These are phyloP conservation scores for Gallirallus australis DNA, from an alignment of 2,797 vertebrate genomes.

Conservation along the genomic window DNA sequence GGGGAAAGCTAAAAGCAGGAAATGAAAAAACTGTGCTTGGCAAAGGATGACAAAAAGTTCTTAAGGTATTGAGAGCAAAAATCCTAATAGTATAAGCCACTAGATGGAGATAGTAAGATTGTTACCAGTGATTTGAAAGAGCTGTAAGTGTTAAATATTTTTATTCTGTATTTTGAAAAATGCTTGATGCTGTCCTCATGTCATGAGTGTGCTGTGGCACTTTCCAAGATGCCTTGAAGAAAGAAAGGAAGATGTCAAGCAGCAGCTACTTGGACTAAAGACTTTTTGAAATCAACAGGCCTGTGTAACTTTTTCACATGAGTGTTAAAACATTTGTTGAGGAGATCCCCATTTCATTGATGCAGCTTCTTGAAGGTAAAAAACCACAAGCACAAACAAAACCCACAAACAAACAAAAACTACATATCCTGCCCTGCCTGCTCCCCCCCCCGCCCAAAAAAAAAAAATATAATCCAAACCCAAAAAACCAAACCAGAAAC, in stretches of 20 bases:
- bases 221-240: not conserved
- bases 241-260: not conserved
- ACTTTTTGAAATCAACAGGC: not conserved
- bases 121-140: not conserved
- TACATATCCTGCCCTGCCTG: too few relatives aligned
- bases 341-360: not conserved
- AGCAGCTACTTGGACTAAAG: not conserved
- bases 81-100: constrained; percentile 44
- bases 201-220: not conserved
- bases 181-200: not conserved
- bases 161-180: not conserved
- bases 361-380: not conserved
- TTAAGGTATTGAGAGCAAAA: not conserved
- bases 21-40: not conserved
- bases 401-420: not conserved
- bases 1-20: not conserved
- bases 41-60: not conserved
- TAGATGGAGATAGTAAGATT: constrained; percentile 71
- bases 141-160: not conserved
- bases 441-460: too few relatives aligned
- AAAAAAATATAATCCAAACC: not conserved
- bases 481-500: not conserved
- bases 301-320: not conserved
- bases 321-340: not conserved
- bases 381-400: not conserved